Conservation (phyloP, 2,888 invertebrate species). For the Watsonalla cultraria region DNA sequence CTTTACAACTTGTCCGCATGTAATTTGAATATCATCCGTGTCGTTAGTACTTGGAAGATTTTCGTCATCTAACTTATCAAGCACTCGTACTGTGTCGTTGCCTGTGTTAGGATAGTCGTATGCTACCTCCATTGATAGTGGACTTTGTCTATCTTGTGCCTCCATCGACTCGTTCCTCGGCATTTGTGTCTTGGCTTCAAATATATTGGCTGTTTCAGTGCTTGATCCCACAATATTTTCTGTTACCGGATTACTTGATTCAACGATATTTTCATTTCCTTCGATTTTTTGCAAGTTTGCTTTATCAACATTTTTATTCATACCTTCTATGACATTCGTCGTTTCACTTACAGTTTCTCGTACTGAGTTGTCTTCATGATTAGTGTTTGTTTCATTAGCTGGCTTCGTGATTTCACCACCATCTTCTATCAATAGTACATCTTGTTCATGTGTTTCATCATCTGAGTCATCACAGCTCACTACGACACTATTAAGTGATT, state of each 20-base stretch:
- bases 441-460: conserved; percentile 18
- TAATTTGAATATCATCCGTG: conserved; percentile 64
- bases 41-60: conserved; percentile 61
- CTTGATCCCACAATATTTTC: conserved; percentile 2
- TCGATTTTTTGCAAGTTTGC: neutral
- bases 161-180: conserved; percentile 36
- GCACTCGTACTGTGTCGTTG: conserved; percentile 31
- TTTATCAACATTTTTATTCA: conserved; percentile 2
- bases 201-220: conserved; percentile 20
- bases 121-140: conserved; percentile 49
- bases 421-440: conserved; percentile 9
- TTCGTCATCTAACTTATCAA: conserved; percentile 58
- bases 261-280: neutral
- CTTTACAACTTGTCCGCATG: conserved; percentile 54
- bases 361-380: neutral
- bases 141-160: conserved; percentile 38
- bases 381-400: conserved; percentile 9
- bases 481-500: conserved; percentile 44
- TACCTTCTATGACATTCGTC: conserved; percentile 4
- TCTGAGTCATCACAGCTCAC: conserved; percentile 41
- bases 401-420: neutral
- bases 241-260: neutral
- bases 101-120: conserved; percentile 47
- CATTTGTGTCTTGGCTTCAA: conserved; percentile 49
- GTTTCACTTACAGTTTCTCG: conserved; percentile 6